These are phyloP conservation scores for Oscheius sp. DNA, from an alignment of 2,888 invertebrate species.

Conservation along the genomic window DNA sequence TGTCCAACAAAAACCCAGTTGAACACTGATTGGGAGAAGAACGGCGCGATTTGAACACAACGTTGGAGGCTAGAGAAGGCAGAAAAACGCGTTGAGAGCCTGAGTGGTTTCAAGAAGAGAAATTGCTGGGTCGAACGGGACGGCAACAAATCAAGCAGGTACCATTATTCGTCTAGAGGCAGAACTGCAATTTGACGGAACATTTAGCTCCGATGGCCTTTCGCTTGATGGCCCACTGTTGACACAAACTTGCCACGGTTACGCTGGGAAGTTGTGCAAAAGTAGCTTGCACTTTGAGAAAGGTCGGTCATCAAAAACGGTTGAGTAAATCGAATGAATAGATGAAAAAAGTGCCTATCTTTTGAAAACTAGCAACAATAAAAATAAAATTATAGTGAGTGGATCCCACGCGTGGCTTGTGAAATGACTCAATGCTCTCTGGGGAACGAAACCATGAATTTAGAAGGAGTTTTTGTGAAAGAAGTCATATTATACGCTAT, in stretches of 20 bases:
- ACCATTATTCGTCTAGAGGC: background rate
- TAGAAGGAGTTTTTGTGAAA: background rate
- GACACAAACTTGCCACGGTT: constrained; percentile 13
- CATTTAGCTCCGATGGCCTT: constrained; percentile 7
- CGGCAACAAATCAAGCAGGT: background rate
- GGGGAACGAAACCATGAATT: background rate
- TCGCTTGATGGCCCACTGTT: constrained; percentile 4
- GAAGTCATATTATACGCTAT: too few species aligned
- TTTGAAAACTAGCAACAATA: too few species aligned
- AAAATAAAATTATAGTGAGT: too few species aligned
- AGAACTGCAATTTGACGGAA: constrained; percentile 1
- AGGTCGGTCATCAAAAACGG: too few species aligned
- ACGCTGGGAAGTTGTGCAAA: background rate
- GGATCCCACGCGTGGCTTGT: too few species aligned
- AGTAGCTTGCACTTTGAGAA: constrained; percentile 7
- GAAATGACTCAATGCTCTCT: too few species aligned
- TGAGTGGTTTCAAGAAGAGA: background rate
- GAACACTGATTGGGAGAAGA: background rate
- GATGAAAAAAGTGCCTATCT: too few species aligned
- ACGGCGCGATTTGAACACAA: background rate
- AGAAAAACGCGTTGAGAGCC: background rate
- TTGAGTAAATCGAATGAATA: too few species aligned
- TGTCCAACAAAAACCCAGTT: background rate
- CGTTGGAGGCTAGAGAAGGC: background rate
- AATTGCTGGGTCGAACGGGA: background rate